Percentiles rank a stretch among this genome's conserved stretches.
phyloP scores from a whole-genome alignment of 2,113 vertebrate species.

The Macroglossus sobrinus region DNA sequence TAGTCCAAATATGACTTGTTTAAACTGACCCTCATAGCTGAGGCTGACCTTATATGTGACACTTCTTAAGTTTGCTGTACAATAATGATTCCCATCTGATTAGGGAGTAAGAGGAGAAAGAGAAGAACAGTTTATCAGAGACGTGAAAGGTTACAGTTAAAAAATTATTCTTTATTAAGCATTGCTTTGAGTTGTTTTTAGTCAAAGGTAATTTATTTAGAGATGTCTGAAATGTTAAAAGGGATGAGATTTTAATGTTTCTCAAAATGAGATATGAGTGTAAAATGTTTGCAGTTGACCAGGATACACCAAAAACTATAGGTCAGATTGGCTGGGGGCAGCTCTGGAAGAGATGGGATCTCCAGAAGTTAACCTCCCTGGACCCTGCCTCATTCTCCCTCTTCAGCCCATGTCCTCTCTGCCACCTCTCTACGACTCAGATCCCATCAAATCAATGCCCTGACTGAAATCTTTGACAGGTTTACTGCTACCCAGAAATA shows the following conservation, averaged over 20 bases:
- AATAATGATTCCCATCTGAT: neutral
- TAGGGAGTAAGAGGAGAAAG: neutral
- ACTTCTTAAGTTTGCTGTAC: neutral
- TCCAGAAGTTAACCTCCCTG: neutral
- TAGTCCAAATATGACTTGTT: neutral
- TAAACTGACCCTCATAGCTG: neutral
- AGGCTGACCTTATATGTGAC: neutral
- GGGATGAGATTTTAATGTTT: neutral
- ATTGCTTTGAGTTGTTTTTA: neutral
- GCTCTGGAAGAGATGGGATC: neutral
- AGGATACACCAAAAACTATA: neutral
- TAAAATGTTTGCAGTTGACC: neutral
- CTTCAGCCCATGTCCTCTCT: neutral
- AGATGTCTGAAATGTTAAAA: neutral
- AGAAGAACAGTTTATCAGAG: too few relatives aligned
- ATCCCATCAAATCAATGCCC: neutral
- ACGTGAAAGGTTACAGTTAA: neutral
- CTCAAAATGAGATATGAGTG: neutral
- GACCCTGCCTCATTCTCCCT: neutral
- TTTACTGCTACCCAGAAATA: neutral
- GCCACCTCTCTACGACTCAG: neutral
- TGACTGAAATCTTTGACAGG: neutral
- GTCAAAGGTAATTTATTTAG: neutral
- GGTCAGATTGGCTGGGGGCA: neutral
- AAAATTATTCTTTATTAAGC: neutral